Percentiles rank a stretch among this genome's conserved stretches.
Conservation (phyloP, 2,113 vertebrate species). For the Pseudonaja textilis region DNA sequence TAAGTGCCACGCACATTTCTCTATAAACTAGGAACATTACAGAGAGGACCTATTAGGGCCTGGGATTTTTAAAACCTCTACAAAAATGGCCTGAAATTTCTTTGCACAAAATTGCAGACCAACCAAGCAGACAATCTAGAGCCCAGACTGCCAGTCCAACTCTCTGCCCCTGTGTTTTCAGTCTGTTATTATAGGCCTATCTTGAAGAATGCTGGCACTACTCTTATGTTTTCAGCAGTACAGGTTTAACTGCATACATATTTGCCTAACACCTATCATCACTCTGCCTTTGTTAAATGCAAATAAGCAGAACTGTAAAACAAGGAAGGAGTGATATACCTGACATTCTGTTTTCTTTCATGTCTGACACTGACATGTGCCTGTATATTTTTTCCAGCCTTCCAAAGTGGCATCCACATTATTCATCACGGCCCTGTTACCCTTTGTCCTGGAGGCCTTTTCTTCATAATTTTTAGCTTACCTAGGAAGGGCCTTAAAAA, state of each 20-base stretch:
- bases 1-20: slow-evolving; percentile 87
- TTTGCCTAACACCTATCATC: slow-evolving; percentile 59
- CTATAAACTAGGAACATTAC: slow-evolving; percentile 88
- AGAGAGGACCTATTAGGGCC: slow-evolving; percentile 13
- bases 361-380: slow-evolving; percentile 53
- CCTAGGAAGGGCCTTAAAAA: slow-evolving; percentile 96
- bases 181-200: slow-evolving; percentile 40
- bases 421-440: slow-evolving; percentile 68
- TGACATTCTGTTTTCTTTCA: slow-evolving; percentile 67
- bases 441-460: slow-evolving; percentile 83
- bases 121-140: slow-evolving; percentile 16
- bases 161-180: slow-evolving; percentile 22
- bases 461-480: slow-evolving; percentile 92
- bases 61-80: not conserved
- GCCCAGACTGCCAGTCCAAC: slow-evolving; percentile 12
- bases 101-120: slow-evolving; percentile 54
- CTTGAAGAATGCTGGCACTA: slow-evolving; percentile 36
- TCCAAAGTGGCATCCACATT: slow-evolving; percentile 67
- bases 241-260: slow-evolving; percentile 44
- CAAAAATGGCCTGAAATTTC: not conserved
- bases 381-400: slow-evolving; percentile 54
- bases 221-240: slow-evolving; percentile 49
- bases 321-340: slow-evolving; percentile 66
- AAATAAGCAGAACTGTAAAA: slow-evolving; percentile 61
- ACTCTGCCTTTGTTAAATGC: slow-evolving; percentile 55